Base-by-base conservation (phyloP, 2,113 vertebrate genomes). In the Chunga burmeisteri region DNA sequence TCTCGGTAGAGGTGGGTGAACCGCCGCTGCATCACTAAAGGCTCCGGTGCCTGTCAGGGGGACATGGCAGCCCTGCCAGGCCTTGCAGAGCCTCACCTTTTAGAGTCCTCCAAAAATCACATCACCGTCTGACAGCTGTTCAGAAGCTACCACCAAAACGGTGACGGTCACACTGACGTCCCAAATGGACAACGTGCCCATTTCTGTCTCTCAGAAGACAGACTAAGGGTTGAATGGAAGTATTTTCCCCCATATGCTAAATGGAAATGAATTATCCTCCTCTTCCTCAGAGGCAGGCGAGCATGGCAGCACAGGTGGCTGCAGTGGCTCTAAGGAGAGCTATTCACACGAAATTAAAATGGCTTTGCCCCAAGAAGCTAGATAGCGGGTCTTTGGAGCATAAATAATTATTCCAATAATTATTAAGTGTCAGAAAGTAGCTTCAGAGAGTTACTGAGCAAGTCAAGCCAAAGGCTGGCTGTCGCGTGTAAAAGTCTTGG, bases 131-230 rank as follows among this genome's bases (percentile, higher is more conserved):
- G 52, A 66, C 1, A 78, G 47, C 14, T n/a, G 38, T 19, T 77
- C 50, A 78, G 66, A 59, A 71, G 49, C 29, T 36, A 42, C 25
- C 63, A 12, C 20, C 61, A 40, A 53, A 77, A 59, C 1, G 1
- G 53, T 46, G 40, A 22, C 6, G 3, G 1, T 59, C 81, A 72
- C 32, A 21, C 0, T 1, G 8, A 40, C 3, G 11, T 26, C 52
- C 53, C 21, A 13, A 42, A 47, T 2, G 26, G 68, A n/a, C 53
- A 65, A 52, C 0, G 6, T 36, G n/a, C 36, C 61, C 13, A 3
- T 23, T 55, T 49, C 71, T 40, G 22, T 32, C n/a, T 56, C 73
- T 53, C 36, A 13, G 58, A 79, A 77, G 40, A 22, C 44, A 79
- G 42, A 47, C 17, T 36, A 70, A 58, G 15, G 58, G 36, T 40